phyloP scores from a whole-genome alignment of 2,797 vertebrate genomes.

The Darevskia nairensis region DNA sequence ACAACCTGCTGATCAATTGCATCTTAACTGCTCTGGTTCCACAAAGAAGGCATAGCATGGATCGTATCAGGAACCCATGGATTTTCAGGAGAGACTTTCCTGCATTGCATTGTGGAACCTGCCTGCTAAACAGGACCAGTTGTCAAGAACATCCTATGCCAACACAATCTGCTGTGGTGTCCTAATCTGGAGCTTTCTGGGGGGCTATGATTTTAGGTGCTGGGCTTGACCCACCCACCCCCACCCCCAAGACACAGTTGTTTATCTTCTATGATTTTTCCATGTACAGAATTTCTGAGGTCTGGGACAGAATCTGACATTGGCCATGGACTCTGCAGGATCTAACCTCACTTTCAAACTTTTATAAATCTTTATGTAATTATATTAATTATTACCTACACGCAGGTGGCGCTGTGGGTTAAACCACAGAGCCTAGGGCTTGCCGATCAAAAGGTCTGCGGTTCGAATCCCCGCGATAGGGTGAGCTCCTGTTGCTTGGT shows the following conservation, averaged over 20 bases:
- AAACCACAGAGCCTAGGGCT: too few species aligned
- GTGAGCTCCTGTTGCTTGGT: too few species aligned
- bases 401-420: too few species aligned
- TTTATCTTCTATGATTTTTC: background rate
- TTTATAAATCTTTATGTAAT: background rate
- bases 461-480: too few species aligned
- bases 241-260: too few species aligned
- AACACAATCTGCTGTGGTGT: background rate
- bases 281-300: background rate
- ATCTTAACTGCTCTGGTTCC: slow-evolving; percentile 1
- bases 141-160: background rate
- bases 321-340: background rate
- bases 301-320: background rate
- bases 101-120: too few species aligned
- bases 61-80: background rate
- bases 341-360: background rate
- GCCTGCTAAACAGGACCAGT: background rate
- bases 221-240: background rate
- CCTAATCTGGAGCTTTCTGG: background rate
- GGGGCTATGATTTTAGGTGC: background rate
- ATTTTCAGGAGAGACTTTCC: background rate
- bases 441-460: too few species aligned
- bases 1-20: slow-evolving; percentile 7
- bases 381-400: background rate
- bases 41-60: background rate